A percentile compares a stretch with the other conserved stretches of the same genome.
Conservation (phyloP, 2,113 vertebrate genomes). For the Xenotilapia flavipinnis region DNA sequence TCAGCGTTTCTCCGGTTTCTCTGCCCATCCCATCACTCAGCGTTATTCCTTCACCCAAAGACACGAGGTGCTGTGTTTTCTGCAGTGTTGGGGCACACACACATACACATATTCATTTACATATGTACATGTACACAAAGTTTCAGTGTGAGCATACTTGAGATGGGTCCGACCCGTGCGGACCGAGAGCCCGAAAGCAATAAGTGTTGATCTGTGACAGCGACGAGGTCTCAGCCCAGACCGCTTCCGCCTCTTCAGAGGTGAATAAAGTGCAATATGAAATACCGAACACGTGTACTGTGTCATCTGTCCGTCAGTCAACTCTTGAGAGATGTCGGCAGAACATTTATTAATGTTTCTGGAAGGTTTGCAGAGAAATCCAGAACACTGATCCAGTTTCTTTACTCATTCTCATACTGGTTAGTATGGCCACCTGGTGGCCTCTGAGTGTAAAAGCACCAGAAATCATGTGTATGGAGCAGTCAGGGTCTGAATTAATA, state of each 20-base stretch:
- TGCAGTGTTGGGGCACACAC: not conserved
- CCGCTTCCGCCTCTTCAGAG: conserved; percentile 4
- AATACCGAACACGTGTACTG: not conserved
- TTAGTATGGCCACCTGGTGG: not conserved
- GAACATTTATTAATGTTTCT: not conserved
- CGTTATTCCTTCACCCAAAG: not conserved
- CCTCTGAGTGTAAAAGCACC: not conserved
- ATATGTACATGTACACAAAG: not conserved
- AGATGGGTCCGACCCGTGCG: not conserved
- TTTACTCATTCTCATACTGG: not conserved
- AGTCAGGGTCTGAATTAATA: not conserved
- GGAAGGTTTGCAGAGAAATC: not conserved
- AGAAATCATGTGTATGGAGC: not conserved
- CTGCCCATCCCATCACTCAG: not conserved
- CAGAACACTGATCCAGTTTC: not conserved
- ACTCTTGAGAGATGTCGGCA: rapidly evolving
- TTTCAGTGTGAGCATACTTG: conserved; percentile 2
- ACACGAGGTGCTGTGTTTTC: not conserved
- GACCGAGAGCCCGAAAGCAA: conserved; percentile 43
- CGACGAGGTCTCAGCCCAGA: conserved; percentile 10
- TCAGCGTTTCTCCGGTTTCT: not conserved
- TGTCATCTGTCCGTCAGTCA: not conserved
- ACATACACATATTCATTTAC: not conserved
- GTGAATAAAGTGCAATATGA: conserved; percentile 72
- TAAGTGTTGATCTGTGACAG: conserved; percentile 56